These are phyloP conservation scores for Tursiops truncatus DNA, from an alignment of 2,113 vertebrate species.

Conservation along the genomic window DNA sequence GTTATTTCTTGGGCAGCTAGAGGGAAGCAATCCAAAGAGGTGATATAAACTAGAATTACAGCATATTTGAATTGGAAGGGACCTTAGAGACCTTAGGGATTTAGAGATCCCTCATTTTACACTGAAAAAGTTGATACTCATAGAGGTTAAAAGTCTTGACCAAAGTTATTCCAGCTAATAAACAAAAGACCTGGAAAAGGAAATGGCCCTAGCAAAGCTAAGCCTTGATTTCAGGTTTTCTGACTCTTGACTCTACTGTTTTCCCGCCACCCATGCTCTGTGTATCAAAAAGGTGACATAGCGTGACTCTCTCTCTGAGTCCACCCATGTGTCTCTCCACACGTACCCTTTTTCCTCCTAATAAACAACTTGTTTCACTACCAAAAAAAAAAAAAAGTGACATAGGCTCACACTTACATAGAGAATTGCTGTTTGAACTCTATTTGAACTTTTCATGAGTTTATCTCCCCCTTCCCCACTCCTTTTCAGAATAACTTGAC, in stretches of 20 bases:
- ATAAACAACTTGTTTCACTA: too few species aligned
- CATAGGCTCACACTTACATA: not conserved
- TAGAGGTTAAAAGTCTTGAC: not conserved
- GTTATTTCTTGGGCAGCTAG: not conserved
- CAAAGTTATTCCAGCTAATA: not conserved
- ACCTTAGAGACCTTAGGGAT: not conserved
- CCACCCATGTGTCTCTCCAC: too few species aligned
- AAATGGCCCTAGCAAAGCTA: too few species aligned
- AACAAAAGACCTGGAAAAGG: not conserved
- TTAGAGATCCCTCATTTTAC: not conserved
- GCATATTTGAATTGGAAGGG: not conserved
- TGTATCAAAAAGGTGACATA: not conserved
- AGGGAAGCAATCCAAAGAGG: not conserved
- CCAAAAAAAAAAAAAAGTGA: not conserved
- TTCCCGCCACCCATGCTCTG: fast-evolving
- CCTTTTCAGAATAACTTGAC: slow-evolving; percentile 99
- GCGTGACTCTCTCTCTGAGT: not conserved
- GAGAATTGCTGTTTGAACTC: slow-evolving; percentile 60
- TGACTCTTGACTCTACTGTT: fast-evolving
- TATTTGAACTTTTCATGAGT: slow-evolving; percentile 78
- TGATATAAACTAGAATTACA: not conserved
- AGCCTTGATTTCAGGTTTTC: not conserved
- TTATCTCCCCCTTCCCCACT: slow-evolving; percentile 81
- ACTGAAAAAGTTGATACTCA: not conserved
- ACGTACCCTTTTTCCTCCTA: too few species aligned